Conservation (phyloP, 2,797 vertebrate genomes). For the Myioborus miniatus region DNA sequence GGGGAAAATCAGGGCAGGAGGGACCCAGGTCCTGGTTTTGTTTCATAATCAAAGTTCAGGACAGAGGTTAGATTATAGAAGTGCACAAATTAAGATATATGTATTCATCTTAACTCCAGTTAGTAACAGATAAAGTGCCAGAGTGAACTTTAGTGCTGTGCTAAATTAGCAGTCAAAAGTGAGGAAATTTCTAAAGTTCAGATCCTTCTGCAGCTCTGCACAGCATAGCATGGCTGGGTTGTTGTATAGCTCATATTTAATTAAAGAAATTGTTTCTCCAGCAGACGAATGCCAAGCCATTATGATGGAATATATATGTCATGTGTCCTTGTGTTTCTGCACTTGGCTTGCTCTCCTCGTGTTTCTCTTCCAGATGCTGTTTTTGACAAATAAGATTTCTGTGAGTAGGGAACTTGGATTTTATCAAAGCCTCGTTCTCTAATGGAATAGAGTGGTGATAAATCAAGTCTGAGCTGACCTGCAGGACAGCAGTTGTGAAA, state of each 20-base stretch:
- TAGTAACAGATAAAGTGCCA: not conserved
- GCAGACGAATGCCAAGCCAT: not conserved
- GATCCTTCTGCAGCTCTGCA: not conserved
- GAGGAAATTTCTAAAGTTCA: not conserved
- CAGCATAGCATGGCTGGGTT: not conserved
- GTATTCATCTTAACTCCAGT: not conserved
- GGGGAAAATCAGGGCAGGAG: accelerated
- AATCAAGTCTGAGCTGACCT: not conserved
- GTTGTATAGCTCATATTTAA: not conserved
- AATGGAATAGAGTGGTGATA: not conserved
- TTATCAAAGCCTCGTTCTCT: not conserved
- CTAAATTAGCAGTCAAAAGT: not conserved
- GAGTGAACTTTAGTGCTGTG: not conserved
- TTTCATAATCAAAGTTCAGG: not conserved
- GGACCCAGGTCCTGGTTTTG: not conserved
- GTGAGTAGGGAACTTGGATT: not conserved
- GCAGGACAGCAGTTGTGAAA: not conserved
- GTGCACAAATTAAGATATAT: not conserved
- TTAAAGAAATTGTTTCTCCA: not conserved
- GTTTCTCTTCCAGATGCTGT: not conserved
- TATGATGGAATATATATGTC: not conserved
- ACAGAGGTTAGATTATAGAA: not conserved
- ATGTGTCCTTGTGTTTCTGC: not conserved
- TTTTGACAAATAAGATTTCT: not conserved
- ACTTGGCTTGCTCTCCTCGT: not conserved